Evolutionary conservation across 2,113 vertebrate species (phyloP), one percentile per base, ranked within the genome.

Genomic region (Morone chrysops): DNA sequence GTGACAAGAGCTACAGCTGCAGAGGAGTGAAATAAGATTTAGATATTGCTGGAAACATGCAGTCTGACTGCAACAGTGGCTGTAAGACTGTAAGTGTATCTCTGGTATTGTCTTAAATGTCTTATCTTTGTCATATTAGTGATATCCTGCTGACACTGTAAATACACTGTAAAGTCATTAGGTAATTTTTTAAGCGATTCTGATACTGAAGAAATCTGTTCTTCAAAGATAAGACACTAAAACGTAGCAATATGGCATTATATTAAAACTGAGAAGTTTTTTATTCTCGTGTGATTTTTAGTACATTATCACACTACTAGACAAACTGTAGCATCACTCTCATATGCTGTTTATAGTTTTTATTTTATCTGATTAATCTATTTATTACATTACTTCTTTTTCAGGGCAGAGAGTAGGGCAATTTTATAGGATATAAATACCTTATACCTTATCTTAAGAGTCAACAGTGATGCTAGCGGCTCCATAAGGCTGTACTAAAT

Each of bases 1-100:
- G 86, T 82, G 82, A 90, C 83, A 90, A 82, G 85, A 83, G 71
- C 76, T 82, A 75, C 80, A 89, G 75, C 80, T 76, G 68, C 67
- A 83, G 43, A 79, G 70, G 51, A 90, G 43, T 63, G 76, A 86
- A 78, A 88, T 78, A 69, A 76, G 70, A 84, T 81, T 79, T 69
- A 81, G 78, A 72, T 76, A 38, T 57, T 70, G 66, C 77, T 53
- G 43, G 43, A 47, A 75, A 53, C 59, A 70, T 66, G 38, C 18
- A 40, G 12, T 48, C 48, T 56, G 80, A 54, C 18, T 53, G 43
- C 12, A 70, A 13, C 41, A 40, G 25, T 10, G 3, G 56, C 25
- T 18, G 53, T 53, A 38, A 20, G 59, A 75, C 13, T 38, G 20
- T 50, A 41, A 47, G 8, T 31, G 40, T 63, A 25, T 54, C 9